Conservation (phyloP, 1,140 invertebrate species). For the Drosophila paulistorum region DNA sequence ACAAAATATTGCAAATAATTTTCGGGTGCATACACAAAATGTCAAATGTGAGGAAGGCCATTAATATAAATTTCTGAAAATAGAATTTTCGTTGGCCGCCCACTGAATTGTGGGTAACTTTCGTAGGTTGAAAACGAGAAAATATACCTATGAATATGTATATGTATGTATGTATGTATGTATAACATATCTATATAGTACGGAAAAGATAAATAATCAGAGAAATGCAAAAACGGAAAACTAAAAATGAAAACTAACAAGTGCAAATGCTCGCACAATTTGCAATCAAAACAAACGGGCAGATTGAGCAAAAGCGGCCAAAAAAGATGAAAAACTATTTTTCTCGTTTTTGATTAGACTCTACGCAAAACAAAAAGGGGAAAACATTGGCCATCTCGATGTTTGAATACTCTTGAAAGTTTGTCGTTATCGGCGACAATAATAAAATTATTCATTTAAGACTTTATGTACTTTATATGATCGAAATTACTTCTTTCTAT, state of each 20-base stretch:
- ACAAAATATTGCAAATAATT: constrained; percentile 12
- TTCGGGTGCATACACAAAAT: constrained; percentile 41
- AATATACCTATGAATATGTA: not conserved
- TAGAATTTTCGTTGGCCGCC: constrained; percentile 43
- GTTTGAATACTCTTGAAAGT: too few relatives aligned
- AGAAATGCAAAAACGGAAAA: constrained; percentile 42
- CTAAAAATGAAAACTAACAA: constrained; percentile 43
- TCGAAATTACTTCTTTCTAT: too few relatives aligned
- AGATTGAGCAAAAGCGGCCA: not conserved
- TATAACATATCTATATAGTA: constrained; percentile 15
- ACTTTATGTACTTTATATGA: too few relatives aligned
- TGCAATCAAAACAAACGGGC: constrained; percentile 48
- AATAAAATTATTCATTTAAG: too few relatives aligned
- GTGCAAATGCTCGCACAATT: constrained; percentile 41
- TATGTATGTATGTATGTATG: constrained; percentile 12
- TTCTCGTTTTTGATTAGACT: constrained; percentile 62
- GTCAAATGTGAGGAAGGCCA: constrained; percentile 65
- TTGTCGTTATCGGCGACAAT: too few relatives aligned
- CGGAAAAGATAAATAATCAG: constrained; percentile 55
- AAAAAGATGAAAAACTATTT: constrained; percentile 49
- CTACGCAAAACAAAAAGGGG: constrained; percentile 49
- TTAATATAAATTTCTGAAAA: constrained; percentile 54
- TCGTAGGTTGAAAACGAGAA: constrained; percentile 63
- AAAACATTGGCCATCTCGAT: not conserved
- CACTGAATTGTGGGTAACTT: constrained; percentile 61